A percentile compares a stretch with the other conserved stretches of the same genome.
Evolutionary conservation across 2,797 vertebrate genomes (phyloP).

Genomic region (Accipiter badius): DNA sequence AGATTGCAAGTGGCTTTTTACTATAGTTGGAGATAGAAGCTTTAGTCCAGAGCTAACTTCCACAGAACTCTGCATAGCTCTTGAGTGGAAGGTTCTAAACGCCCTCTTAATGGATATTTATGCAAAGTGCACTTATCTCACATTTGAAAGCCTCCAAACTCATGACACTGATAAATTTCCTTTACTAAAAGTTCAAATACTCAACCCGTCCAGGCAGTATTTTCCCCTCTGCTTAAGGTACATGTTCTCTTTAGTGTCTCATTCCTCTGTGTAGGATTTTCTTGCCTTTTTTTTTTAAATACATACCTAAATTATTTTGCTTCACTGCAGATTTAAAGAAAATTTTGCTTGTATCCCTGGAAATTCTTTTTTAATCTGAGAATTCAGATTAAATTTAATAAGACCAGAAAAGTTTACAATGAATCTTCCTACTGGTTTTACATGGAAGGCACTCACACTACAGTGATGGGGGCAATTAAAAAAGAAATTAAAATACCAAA

Average conservation of each 20-base stretch:
- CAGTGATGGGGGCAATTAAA: background rate
- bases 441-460: background rate
- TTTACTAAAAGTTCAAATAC: background rate
- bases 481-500: background rate
- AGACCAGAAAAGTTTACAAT: background rate
- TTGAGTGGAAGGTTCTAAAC: background rate
- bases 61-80: background rate
- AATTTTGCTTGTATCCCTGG: background rate
- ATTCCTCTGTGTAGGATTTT: background rate
- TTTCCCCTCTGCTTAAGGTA: background rate
- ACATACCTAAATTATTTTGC: background rate
- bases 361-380: background rate
- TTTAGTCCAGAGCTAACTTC: background rate
- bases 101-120: background rate
- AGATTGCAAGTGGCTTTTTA: fast-evolving
- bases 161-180: background rate
- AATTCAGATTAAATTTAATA: too few species aligned
- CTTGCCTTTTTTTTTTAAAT: background rate
- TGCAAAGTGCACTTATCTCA: background rate
- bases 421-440: background rate
- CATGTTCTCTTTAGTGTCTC: background rate
- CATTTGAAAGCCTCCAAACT: background rate
- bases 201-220: background rate
- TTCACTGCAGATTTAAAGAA: background rate
- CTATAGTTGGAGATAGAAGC: fast-evolving